Conservation (phyloP, 2,797 vertebrate genomes). For the Poecile montanus region DNA sequence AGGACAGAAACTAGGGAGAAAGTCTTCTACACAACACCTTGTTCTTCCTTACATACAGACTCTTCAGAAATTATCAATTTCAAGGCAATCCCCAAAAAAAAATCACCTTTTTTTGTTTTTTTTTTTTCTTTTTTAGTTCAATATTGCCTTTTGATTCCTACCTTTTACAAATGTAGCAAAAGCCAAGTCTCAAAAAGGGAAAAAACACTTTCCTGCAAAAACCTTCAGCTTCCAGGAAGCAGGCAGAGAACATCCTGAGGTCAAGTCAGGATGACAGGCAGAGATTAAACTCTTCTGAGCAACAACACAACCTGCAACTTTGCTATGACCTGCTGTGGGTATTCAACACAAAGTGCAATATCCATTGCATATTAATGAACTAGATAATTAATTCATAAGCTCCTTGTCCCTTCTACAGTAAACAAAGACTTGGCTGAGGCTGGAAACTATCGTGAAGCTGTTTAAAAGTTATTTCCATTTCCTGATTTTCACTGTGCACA, state of each 20-base stretch:
- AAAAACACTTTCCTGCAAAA: not conserved
- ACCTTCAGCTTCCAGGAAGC: not conserved
- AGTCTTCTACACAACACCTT: not conserved
- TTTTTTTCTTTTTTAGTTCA: not conserved
- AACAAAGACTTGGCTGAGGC: not conserved
- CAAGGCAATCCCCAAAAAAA: not conserved
- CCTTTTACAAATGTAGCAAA: not conserved
- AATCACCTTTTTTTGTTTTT: not conserved
- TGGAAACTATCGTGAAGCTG: not conserved
- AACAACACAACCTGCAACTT: not conserved
- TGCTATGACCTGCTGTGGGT: not conserved
- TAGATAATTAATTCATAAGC: slow-evolving; percentile 3
- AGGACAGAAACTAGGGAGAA: not conserved
- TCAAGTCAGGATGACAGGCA: not conserved
- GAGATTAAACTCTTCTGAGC: not conserved
- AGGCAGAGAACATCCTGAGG: not conserved
- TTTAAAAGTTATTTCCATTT: not conserved
- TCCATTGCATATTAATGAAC: not conserved
- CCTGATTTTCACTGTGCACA: not conserved
- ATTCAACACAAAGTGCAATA: not conserved
- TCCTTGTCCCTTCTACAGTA: not conserved
- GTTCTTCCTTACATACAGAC: not conserved
- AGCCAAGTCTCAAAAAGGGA: not conserved
- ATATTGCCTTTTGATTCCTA: not conserved
- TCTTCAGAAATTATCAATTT: not conserved